Evolutionary conservation across 2,888 invertebrate species (phyloP).

Genomic region (Drosophila bunnanda): DNA sequence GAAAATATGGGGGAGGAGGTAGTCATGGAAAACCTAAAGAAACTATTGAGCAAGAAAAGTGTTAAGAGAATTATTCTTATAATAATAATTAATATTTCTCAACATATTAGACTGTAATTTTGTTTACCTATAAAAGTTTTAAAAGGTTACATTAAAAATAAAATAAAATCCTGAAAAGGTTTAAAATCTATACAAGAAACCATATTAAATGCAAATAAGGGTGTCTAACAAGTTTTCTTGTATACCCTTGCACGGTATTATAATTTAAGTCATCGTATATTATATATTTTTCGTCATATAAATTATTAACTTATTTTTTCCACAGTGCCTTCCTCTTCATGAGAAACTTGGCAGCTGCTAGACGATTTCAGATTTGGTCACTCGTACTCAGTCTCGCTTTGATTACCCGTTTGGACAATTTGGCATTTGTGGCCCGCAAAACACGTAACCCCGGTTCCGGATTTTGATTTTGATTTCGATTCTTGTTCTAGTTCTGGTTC

Average conservation of each 20-base stretch:
- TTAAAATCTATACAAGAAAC: too few relatives aligned
- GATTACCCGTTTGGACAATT: slow-evolving; percentile 62
- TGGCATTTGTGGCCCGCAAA: slow-evolving; percentile 47
- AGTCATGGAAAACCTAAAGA: not conserved
- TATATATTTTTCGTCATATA: not conserved
- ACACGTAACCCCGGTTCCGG: slow-evolving; percentile 44
- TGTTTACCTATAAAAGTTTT: too few relatives aligned
- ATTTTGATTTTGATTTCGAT: slow-evolving; percentile 27
- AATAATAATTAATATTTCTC: too few relatives aligned
- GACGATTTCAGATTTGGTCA: slow-evolving; percentile 36
- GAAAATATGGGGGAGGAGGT: not conserved
- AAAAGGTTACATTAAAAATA: too few relatives aligned
- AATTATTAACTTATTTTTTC: not conserved
- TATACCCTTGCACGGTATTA: too few relatives aligned
- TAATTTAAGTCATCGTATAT: too few relatives aligned
- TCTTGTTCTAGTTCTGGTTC: slow-evolving; percentile 22
- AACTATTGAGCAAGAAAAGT: not conserved
- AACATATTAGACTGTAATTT: too few relatives aligned
- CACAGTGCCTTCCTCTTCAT: slow-evolving; percentile 44
- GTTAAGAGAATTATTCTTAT: not conserved
- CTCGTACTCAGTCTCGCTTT: slow-evolving; percentile 40
- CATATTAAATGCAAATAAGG: too few relatives aligned
- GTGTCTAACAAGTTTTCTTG: too few relatives aligned
- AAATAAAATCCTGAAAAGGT: too few relatives aligned
- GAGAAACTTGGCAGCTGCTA: slow-evolving; percentile 69